Conservation (phyloP, 2,888 invertebrate genomes). For the Caenorhabditis sp. region DNA sequence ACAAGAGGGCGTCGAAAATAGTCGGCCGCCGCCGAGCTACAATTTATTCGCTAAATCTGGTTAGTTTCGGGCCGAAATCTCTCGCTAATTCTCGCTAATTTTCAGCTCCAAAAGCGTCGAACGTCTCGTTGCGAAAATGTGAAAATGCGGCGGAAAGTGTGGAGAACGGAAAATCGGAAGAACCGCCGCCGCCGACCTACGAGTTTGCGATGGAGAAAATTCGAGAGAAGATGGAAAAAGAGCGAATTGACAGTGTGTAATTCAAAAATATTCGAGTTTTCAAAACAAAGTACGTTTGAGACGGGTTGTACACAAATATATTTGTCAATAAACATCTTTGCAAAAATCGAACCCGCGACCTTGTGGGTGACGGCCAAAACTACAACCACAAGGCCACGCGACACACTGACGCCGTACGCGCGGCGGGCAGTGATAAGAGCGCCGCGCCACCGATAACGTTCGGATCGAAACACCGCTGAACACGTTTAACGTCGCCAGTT, state of each 20-base stretch:
- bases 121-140: background rate
- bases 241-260: constrained; percentile 19
- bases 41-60: constrained; percentile 50
- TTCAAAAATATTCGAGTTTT: background rate
- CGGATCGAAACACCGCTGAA: too few species aligned
- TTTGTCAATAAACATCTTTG: too few species aligned
- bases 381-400: too few species aligned
- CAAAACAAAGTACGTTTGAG: background rate
- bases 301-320: too few species aligned
- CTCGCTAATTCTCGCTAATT: background rate
- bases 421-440: too few species aligned
- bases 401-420: too few species aligned
- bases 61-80: background rate
- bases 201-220: constrained; percentile 50
- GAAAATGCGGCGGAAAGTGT: constrained; percentile 19
- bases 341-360: too few species aligned
- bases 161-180: background rate
- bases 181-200: constrained; percentile 36
- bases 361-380: too few species aligned
- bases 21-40: constrained; percentile 56
- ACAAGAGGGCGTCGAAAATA: constrained; percentile 39
- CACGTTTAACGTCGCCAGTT: too few species aligned
- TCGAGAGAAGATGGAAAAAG: constrained; percentile 1
- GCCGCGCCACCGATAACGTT: too few species aligned
- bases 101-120: constrained; percentile 25